Evolutionary conservation across 2,113 vertebrate species (phyloP).

Genomic region (Uropsilus gracilis): DNA sequence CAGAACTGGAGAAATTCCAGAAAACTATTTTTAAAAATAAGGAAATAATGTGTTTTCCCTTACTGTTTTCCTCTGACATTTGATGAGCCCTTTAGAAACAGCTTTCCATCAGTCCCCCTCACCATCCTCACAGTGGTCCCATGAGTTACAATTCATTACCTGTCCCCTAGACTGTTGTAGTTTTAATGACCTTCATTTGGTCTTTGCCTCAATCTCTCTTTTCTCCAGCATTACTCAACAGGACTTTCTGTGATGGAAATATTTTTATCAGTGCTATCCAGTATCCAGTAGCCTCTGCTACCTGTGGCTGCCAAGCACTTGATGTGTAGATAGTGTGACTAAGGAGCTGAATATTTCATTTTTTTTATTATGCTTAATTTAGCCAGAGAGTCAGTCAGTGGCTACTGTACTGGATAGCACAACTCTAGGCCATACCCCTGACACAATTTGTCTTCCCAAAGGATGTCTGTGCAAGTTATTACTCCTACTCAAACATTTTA

Average conservation of each 20-base stretch:
- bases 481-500: not conserved
- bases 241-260: not conserved
- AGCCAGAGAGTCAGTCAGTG: not conserved
- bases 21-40: not conserved
- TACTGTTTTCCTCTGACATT: not conserved
- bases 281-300: not conserved
- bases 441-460: not conserved
- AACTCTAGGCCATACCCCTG: not conserved
- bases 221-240: not conserved
- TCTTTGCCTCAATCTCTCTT: not conserved
- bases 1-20: not conserved
- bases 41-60: not conserved
- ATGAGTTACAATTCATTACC: not conserved
- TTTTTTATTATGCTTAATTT: slow-evolving; percentile 15
- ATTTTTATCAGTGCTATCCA: not conserved
- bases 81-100: not conserved
- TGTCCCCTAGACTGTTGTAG: not conserved
- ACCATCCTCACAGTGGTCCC: not conserved
- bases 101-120: not conserved
- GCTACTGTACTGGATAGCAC: not conserved
- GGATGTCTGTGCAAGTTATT: not conserved
- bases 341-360: not conserved
- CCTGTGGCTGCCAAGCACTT: not conserved
- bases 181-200: not conserved
- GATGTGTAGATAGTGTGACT: not conserved